Evolutionary conservation across 2,888 invertebrate genomes (phyloP).

Genomic region (Exephanes ischioxanthus): DNA sequence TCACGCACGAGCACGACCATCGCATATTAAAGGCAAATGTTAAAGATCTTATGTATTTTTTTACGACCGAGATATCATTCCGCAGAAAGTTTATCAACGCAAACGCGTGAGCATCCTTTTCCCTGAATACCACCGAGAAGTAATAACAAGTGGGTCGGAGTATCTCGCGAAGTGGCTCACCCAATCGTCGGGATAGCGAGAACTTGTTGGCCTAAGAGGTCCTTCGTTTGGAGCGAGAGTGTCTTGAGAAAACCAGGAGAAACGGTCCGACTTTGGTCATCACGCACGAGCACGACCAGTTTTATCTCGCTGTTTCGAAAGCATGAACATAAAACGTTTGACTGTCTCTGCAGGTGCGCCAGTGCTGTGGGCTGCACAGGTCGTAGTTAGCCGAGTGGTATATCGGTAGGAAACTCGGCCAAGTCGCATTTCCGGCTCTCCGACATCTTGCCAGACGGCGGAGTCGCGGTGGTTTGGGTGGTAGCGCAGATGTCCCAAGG

Average conservation of each 20-base stretch:
- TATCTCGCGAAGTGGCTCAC: slow-evolving; percentile 10
- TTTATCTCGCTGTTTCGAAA: slow-evolving; percentile 36
- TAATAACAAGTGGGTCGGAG: slow-evolving; percentile 19
- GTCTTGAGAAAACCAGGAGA: slow-evolving; percentile 10
- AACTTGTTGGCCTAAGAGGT: slow-evolving; percentile 7
- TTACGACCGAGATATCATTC: background rate
- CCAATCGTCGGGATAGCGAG: background rate
- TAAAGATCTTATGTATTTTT: background rate
- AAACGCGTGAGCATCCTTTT: background rate
- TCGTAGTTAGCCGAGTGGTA: slow-evolving; percentile 14
- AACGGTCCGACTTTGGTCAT: background rate
- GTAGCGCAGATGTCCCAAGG: slow-evolving; percentile 43
- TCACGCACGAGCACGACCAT: slow-evolving; percentile 31
- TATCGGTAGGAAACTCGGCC: slow-evolving; percentile 54
- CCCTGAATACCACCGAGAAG: background rate
- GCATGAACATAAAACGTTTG: slow-evolving; percentile 52
- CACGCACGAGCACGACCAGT: slow-evolving; percentile 42
- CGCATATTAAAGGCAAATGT: too few relatives aligned
- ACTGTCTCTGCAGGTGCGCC: slow-evolving; percentile 25
- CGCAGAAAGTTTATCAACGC: background rate
- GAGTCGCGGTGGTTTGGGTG: slow-evolving; percentile 21
- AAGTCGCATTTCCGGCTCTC: slow-evolving; percentile 61
- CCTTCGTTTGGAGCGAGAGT: slow-evolving; percentile 14
- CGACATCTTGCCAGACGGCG: slow-evolving; percentile 63
- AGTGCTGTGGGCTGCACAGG: slow-evolving; percentile 28